A percentile compares a stretch with the other conserved stretches of the same genome.
Conservation (phyloP, 1,140 invertebrate genomes). For the Papilio glaucus region DNA sequence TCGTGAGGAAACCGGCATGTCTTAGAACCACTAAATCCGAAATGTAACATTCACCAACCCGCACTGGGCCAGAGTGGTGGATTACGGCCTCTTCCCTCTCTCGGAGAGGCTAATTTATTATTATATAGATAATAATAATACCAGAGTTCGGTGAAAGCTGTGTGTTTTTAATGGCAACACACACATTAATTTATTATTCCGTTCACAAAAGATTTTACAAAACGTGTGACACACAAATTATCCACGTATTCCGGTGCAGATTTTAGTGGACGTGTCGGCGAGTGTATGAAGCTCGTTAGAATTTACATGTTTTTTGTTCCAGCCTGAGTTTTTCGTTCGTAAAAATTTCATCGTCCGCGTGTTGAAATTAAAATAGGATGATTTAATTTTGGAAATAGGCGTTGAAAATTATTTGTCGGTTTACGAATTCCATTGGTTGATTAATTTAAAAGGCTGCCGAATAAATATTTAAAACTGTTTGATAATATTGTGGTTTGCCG, state of each 20-base stretch:
- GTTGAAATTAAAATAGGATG: background rate
- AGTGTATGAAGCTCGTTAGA: background rate
- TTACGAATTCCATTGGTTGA: background rate
- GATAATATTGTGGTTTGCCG: background rate
- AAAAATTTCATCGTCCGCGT: background rate
- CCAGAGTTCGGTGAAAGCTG: too few species aligned
- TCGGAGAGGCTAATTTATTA: too few species aligned
- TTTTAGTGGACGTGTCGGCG: constrained; percentile 9
- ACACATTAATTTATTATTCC: too few species aligned
- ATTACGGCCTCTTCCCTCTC: too few species aligned
- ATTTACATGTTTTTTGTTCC: background rate
- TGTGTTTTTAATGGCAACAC: too few species aligned
- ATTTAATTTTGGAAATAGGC: background rate
- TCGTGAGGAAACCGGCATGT: too few species aligned
- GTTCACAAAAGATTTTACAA: background rate
- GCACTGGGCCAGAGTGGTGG: too few species aligned
- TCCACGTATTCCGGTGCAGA: background rate
- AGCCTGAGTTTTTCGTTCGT: background rate
- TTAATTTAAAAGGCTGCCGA: background rate
- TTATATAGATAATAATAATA: too few species aligned
- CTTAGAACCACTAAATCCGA: too few species aligned
- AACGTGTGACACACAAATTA: background rate
- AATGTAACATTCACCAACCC: too few species aligned
- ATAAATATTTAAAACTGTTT: background rate
- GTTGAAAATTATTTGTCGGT: background rate